Evolutionary conservation across 2,888 invertebrate species (phyloP).

Genomic region (Parnassius mnemosyne): DNA sequence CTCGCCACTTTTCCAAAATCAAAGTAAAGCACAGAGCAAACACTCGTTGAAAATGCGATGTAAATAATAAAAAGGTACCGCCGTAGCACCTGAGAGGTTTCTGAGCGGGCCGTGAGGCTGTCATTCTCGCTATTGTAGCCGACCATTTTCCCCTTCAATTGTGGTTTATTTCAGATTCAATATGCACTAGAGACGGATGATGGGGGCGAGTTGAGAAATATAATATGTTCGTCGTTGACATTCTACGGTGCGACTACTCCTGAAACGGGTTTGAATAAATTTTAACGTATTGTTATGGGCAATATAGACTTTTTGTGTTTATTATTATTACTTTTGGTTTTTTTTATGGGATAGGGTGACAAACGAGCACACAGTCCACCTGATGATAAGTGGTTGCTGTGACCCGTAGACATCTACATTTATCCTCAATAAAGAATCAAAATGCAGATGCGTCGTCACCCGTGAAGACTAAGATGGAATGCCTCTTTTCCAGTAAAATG

Average conservation of each 20-base stretch:
- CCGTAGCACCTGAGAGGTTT: conserved; percentile 53
- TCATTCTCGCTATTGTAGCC: conserved; percentile 66
- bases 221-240: conserved; percentile 59
- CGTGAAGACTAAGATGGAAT: too few relatives aligned
- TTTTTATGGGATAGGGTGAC: too few relatives aligned
- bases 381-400: too few relatives aligned
- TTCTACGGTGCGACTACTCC: conserved; percentile 37
- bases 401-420: too few relatives aligned
- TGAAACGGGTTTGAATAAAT: conserved; percentile 38
- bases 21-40: conserved; percentile 76
- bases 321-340: too few relatives aligned
- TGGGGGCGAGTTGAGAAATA: conserved; percentile 56
- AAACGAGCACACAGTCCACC: too few relatives aligned
- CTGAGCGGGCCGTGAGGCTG: conserved; percentile 46
- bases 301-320: conserved; percentile 15
- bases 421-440: too few relatives aligned
- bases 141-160: conserved; percentile 56
- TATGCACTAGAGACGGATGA: conserved; percentile 68
- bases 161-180: conserved; percentile 75
- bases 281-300: conserved; percentile 32
- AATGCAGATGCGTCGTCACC: too few relatives aligned
- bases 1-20: conserved; percentile 73
- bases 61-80: conserved; percentile 77
- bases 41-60: conserved; percentile 78
- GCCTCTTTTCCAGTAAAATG: too few relatives aligned